Percentiles rank a stretch among this genome's conserved stretches.
phyloP scores from a whole-genome alignment of 2,113 vertebrate species.

The Aptenodytes forsteri region DNA sequence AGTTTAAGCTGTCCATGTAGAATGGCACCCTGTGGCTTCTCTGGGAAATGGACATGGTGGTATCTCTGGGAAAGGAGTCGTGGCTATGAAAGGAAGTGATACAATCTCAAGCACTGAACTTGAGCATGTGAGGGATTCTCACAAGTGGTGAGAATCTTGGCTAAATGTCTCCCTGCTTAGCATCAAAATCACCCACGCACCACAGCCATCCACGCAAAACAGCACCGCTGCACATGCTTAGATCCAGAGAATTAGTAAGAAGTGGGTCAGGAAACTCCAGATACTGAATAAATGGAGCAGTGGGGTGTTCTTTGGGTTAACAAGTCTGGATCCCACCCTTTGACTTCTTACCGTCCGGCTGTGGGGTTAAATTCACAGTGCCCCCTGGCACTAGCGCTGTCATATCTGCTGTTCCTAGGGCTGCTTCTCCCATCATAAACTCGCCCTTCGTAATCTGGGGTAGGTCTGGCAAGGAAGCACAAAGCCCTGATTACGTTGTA shows the following conservation, averaged over 20 bases:
- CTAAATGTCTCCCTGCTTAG: neutral
- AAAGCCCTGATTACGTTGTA: neutral
- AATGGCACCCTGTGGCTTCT: conserved; percentile 68
- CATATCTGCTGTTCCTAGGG: conserved; percentile 19
- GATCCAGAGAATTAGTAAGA: neutral
- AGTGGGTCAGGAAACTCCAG: neutral
- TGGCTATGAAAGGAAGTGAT: conserved; percentile 16
- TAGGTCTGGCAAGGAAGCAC: neutral
- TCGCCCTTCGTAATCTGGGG: neutral
- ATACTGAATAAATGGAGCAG: accelerated
- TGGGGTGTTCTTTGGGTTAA: neutral
- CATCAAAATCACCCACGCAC: neutral
- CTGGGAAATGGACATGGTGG: neutral
- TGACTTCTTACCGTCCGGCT: neutral
- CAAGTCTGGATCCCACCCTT: neutral
- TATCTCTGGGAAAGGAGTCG: conserved; percentile 35
- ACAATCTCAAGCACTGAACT: conserved; percentile 9
- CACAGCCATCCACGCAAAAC: neutral
- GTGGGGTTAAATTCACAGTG: neutral
- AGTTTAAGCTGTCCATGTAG: conserved; percentile 64
- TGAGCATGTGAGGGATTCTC: neutral
- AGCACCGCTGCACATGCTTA: neutral
- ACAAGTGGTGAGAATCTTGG: neutral
- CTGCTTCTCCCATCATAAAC: conserved; percentile 6
- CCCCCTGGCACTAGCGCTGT: neutral